Evolutionary conservation across 2,888 invertebrate genomes (phyloP).

Genomic region (Nomada lathburiana): DNA sequence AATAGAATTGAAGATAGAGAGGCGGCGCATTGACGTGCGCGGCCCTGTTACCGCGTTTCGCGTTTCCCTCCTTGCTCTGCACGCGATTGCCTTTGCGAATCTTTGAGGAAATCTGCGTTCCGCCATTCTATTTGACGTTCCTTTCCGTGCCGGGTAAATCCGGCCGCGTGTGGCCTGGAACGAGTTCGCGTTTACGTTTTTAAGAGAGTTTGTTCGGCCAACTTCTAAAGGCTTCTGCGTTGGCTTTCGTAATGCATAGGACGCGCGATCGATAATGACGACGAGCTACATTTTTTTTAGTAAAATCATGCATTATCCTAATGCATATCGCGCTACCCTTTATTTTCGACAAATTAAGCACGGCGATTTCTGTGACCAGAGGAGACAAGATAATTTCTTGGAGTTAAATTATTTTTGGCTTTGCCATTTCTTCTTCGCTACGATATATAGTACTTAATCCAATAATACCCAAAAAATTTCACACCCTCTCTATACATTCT

Average conservation of each 20-base stretch:
- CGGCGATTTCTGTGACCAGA: too few species aligned
- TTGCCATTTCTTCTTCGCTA: too few species aligned
- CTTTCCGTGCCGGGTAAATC: not conserved
- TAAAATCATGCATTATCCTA: too few species aligned
- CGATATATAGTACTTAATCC: too few species aligned
- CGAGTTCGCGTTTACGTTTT: not conserved
- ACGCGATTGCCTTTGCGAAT: constrained; percentile 28
- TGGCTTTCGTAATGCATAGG: not conserved
- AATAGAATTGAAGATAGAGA: constrained; percentile 56
- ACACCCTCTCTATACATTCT: too few species aligned
- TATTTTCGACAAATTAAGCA: too few species aligned
- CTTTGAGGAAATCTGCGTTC: not conserved
- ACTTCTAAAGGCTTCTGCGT: not conserved
- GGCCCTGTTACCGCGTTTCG: constrained; percentile 3
- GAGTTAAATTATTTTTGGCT: too few species aligned
- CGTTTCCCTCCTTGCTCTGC: not conserved
- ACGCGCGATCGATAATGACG: not conserved
- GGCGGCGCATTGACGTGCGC: constrained; percentile 23
- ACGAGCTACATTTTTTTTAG: not conserved
- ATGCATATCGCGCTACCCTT: too few species aligned
- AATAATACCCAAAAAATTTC: too few species aligned
- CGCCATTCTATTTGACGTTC: not conserved
- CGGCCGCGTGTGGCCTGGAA: not conserved
- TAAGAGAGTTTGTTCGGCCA: too few species aligned
- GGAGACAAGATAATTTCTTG: too few species aligned